A percentile compares a stretch with the other conserved stretches of the same genome.
Evolutionary conservation across 92 coral and sea anemone genomes (phyloP).

Genomic region (Epizoanthus illoricatus): DNA sequence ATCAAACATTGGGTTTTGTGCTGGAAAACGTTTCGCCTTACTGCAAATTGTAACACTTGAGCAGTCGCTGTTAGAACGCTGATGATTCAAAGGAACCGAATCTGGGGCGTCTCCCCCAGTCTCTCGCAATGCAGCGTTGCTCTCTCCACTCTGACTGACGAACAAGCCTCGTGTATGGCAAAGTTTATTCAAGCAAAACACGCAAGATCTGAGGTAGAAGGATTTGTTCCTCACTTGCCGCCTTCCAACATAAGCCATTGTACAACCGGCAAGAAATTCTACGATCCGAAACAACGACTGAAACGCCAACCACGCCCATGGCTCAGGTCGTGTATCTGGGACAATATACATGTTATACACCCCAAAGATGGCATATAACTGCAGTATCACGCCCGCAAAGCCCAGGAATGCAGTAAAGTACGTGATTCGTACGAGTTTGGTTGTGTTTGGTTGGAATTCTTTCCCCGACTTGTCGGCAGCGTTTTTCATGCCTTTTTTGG

Average conservation of each 20-base stretch:
- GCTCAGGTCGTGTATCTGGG: conserved; percentile 46
- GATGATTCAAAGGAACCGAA: too few species aligned
- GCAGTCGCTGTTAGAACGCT: too few species aligned
- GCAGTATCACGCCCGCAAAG: conserved; percentile 66
- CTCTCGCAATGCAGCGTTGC: not conserved
- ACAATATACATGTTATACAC: conserved; percentile 62
- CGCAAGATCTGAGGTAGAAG: not conserved
- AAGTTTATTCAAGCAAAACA: not conserved
- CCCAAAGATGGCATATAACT: conserved; percentile 65
- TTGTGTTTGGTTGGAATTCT: conserved; percentile 55
- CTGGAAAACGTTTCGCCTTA: too few species aligned
- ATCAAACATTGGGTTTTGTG: too few species aligned
- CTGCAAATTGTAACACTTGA: too few species aligned
- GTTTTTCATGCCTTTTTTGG: not conserved
- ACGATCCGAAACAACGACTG: conserved; percentile 69
- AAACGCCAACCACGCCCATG: conserved; percentile 75
- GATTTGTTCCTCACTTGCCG: conserved; percentile 54
- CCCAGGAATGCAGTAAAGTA: conserved; percentile 72
- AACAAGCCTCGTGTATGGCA: not conserved
- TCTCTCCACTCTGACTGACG: not conserved
- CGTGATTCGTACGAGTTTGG: conserved; percentile 80
- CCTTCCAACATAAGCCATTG: conserved; percentile 79
- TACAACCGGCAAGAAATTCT: conserved; percentile 68
- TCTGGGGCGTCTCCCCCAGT: not conserved
- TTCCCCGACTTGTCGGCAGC: not conserved